A percentile compares a stretch with the other conserved stretches of the same genome.
phyloP scores from a whole-genome alignment of 1,140 invertebrate genomes.

The Hestina assimilis region DNA sequence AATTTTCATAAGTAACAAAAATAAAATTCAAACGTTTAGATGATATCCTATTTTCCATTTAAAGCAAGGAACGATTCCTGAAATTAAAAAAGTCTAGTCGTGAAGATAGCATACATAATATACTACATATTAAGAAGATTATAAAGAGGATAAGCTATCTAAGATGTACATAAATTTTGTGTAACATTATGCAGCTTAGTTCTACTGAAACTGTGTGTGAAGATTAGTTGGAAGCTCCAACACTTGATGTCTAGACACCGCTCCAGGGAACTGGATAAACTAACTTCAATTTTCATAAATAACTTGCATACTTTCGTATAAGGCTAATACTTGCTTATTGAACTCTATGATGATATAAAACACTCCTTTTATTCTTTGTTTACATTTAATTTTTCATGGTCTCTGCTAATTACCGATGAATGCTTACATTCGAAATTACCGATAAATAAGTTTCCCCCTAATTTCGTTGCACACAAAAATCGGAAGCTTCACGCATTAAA shows the following conservation, averaged over 20 bases:
- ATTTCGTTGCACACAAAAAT: constrained; percentile 44
- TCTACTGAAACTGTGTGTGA: constrained; percentile 33
- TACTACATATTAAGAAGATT: no score
- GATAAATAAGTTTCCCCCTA: constrained; percentile 48
- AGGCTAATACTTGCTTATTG: not conserved
- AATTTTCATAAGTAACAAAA: no score
- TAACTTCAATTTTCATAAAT: constrained; percentile 27
- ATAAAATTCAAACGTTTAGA: no score
- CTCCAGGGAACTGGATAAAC: constrained; percentile 29
- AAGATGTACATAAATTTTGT: constrained; percentile 21
- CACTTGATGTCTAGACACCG: constrained; percentile 42
- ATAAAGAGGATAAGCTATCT: no score
- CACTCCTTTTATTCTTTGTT: not conserved
- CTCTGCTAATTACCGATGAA: constrained; percentile 50
- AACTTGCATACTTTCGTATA: constrained; percentile 10
- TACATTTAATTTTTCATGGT: constrained; percentile 9
- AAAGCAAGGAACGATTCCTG: no score
- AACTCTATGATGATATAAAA: constrained; percentile 15
- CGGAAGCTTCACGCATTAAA: constrained; percentile 41
- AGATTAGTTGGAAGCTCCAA: constrained; percentile 35
- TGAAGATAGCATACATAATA: no score
- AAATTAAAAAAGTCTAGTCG: no score
- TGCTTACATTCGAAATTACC: constrained; percentile 29
- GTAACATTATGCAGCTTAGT: constrained; percentile 24
- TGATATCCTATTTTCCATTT: no score